These are phyloP conservation scores for Calameuta pallipes DNA, from an alignment of 2,888 invertebrate species.

Conservation along the genomic window DNA sequence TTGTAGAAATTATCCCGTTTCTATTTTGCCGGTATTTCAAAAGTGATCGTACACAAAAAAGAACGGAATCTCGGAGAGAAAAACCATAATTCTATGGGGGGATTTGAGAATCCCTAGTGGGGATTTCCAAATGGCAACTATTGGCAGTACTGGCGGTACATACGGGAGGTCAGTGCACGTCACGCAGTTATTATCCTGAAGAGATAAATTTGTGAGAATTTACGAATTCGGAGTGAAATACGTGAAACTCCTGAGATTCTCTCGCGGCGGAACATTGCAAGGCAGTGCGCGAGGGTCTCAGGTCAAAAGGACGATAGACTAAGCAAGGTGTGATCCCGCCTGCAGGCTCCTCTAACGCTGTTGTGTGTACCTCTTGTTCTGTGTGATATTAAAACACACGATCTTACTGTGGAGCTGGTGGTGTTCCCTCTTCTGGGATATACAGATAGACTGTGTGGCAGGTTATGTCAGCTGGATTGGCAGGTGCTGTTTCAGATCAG, in stretches of 20 bases:
- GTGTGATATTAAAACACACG: constrained; percentile 26
- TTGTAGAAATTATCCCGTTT: background rate
- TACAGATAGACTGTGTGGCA: constrained; percentile 32
- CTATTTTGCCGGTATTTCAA: background rate
- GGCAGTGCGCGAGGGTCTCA: constrained; percentile 32
- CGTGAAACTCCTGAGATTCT: constrained; percentile 39
- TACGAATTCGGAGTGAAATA: constrained; percentile 35
- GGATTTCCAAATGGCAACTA: background rate
- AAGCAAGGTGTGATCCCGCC: background rate
- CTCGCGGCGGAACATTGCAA: constrained; percentile 40
- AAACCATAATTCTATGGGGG: background rate
- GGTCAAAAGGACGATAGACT: constrained; percentile 16
- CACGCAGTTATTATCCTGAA: constrained; percentile 56
- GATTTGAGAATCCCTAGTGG: background rate
- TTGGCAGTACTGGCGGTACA: constrained; percentile 22
- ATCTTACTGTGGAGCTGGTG: constrained; percentile 6
- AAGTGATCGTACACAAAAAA: background rate
- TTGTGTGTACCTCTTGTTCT: constrained; percentile 33
- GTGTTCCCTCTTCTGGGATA: constrained; percentile 15
- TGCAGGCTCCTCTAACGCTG: constrained; percentile 18
- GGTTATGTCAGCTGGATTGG: constrained; percentile 65
- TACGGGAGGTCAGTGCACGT: constrained; percentile 61
- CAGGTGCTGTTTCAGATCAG: constrained; percentile 60
- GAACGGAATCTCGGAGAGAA: background rate
- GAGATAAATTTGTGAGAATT: constrained; percentile 44